phyloP scores from a whole-genome alignment of 2,113 vertebrate species.

The Aptenodytes patagonicus region DNA sequence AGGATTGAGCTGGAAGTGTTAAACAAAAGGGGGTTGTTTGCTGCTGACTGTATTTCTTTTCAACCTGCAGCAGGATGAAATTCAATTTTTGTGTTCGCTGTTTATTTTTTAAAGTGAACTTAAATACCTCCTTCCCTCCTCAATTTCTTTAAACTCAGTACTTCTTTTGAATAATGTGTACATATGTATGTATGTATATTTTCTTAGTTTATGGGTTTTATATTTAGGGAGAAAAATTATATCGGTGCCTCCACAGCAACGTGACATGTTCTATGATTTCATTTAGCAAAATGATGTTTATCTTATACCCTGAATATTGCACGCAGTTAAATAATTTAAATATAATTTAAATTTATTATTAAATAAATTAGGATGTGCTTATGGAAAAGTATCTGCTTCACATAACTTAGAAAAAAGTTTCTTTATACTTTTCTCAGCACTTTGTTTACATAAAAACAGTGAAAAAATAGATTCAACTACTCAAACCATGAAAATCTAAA shows the following conservation, averaged over 20 bases:
- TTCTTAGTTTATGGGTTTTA: constrained; percentile 46
- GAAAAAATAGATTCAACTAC: background rate
- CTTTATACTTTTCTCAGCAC: background rate
- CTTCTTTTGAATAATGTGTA: constrained; percentile 47
- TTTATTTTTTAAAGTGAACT: constrained; percentile 53
- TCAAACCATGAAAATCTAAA: background rate
- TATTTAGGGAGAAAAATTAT: constrained; percentile 36
- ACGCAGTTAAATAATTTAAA: constrained; percentile 32
- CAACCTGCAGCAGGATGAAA: constrained; percentile 42
- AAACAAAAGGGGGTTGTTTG: constrained; percentile 44
- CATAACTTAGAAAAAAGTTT: background rate
- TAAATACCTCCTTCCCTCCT: constrained; percentile 48
- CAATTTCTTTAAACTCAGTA: constrained; percentile 47
- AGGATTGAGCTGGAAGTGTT: background rate
- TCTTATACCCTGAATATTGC: background rate
- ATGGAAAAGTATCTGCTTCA: constrained; percentile 34
- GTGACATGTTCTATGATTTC: constrained; percentile 47
- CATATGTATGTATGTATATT: constrained; percentile 12
- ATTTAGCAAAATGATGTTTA: constrained; percentile 45
- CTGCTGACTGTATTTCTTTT: constrained; percentile 21
- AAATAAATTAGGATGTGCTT: constrained; percentile 34
- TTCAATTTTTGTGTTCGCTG: constrained; percentile 31
- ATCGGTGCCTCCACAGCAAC: background rate
- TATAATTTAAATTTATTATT: constrained; percentile 39
- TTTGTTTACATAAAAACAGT: background rate